Conservation (phyloP, 2,888 invertebrate species). For the Phragmatobia fuliginosa region DNA sequence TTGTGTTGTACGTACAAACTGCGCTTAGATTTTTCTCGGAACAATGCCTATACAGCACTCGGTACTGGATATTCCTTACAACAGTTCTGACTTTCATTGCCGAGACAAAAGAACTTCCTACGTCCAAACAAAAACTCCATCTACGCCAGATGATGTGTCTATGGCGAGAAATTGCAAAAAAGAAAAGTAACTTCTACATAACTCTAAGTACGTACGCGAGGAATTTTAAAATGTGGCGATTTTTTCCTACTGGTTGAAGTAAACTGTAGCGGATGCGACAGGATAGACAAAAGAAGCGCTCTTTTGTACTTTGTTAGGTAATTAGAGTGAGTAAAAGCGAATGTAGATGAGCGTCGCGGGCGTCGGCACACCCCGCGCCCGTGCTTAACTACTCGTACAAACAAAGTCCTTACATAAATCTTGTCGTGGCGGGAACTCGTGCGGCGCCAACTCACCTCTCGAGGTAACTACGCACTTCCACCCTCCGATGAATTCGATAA, state of each 20-base stretch:
- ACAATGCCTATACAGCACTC: conserved; percentile 78
- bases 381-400: conserved; percentile 83
- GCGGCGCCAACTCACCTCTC: conserved; percentile 75
- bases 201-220: conserved; percentile 65
- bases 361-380: conserved; percentile 62
- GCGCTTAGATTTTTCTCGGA: conserved; percentile 78
- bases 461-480: conserved; percentile 71
- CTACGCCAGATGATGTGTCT: conserved; percentile 85
- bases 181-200: conserved; percentile 70
- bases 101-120: conserved; percentile 83
- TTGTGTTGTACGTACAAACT: conserved; percentile 66
- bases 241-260: conserved; percentile 74
- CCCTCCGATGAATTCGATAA: conserved; percentile 76
- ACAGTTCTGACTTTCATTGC: conserved; percentile 83
- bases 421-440: conserved; percentile 77
- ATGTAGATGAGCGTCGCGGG: conserved; percentile 79
- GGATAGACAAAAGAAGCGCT: conserved; percentile 78
- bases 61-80: conserved; percentile 80
- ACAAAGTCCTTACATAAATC: conserved; percentile 87
- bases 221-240: conserved; percentile 80
- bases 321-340: conserved; percentile 74
- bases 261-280: conserved; percentile 79
- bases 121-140: conserved; percentile 84
- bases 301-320: conserved; percentile 79
- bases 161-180: conserved; percentile 84